Base-by-base conservation (phyloP, 2,113 vertebrate genomes). In the Noctilio leporinus region DNA sequence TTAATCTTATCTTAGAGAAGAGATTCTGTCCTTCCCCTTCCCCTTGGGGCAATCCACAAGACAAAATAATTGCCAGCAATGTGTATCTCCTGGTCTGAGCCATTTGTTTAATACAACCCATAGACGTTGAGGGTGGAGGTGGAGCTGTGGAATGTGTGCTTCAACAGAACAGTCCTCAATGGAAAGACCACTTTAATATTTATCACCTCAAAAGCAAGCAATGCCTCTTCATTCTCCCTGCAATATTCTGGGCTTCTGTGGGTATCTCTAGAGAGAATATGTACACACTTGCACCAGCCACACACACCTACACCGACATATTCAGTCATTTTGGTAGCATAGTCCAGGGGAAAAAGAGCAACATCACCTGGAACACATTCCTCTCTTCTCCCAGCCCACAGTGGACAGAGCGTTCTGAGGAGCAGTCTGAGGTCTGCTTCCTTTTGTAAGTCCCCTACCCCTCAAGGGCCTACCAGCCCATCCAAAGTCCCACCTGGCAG, bases 361-460 rank as follows among this genome's bases (percentile, higher is more conserved):
- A 8, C 9, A 87, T 59, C 10, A 38, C 10, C 38, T 20, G 57
- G 75, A 51, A 19, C 19, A 5, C 53, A 6, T 2, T 2, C 12
- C 15, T 49, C 2, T 6, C 9, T 9, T 24, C 3, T 1, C 45
- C 33, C 9, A n/a, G 64, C 8, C 59, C 12, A 7, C 43, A 40
- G 5, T 81, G 28, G n/a, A 73, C 24, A 45, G 4, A 84, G 11
- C 4, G 30, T 28, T 89, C 86, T 55, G 22, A 55, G 40, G 10
- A 47, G 3, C 3, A 14, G 38, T n/a, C 28, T 22, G 9, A 11
- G 49, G 11, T 15, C 4, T 0, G 1, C 10, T 45, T 10, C 12
- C 35, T 35, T 51, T 14, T 16, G 4, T 40, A 49, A 87, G 43
- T 69, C 57, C n/a, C 10, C 10, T 10, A 64, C 7, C 26, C 10